Evolutionary conservation across 2,113 vertebrate species (phyloP).

Genomic region (Dasyprocta punctata): DNA sequence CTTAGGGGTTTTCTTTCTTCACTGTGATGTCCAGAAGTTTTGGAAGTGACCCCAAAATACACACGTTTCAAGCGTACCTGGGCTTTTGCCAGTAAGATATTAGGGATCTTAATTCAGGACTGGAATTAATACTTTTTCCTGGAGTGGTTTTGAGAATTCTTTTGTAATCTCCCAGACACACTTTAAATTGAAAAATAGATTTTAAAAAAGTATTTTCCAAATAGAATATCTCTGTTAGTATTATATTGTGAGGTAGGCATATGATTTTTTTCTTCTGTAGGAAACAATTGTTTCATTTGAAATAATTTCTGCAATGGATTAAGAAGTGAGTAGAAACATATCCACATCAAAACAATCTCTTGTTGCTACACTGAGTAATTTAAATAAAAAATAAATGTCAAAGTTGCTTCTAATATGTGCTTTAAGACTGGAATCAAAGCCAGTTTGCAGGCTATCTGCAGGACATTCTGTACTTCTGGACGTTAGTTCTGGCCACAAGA

Average conservation of each 20-base stretch:
- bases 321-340: not conserved
- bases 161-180: slow-evolving; percentile 14
- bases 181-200: not conserved
- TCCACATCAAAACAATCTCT: not conserved
- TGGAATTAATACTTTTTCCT: slow-evolving; percentile 14
- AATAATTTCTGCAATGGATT: not conserved
- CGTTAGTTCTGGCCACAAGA: accelerated
- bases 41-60: not conserved
- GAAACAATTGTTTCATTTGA: not conserved
- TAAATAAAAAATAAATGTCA: not conserved
- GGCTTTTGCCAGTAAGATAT: not conserved
- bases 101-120: slow-evolving; percentile 13
- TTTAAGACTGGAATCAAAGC: not conserved
- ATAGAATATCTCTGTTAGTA: not conserved
- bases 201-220: slow-evolving; percentile 5
- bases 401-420: not conserved
- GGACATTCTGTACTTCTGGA: not conserved
- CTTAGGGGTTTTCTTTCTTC: not conserved
- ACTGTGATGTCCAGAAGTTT: not conserved
- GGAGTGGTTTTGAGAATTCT: slow-evolving; percentile 29
- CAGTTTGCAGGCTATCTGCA: not conserved
- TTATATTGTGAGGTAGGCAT: not conserved
- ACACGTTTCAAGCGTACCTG: not conserved
- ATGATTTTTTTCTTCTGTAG: not conserved
- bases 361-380: not conserved